Percentiles rank a stretch among this genome's conserved stretches.
Conservation (phyloP, 2,797 vertebrate genomes). For the Acanthiza pusilla region DNA sequence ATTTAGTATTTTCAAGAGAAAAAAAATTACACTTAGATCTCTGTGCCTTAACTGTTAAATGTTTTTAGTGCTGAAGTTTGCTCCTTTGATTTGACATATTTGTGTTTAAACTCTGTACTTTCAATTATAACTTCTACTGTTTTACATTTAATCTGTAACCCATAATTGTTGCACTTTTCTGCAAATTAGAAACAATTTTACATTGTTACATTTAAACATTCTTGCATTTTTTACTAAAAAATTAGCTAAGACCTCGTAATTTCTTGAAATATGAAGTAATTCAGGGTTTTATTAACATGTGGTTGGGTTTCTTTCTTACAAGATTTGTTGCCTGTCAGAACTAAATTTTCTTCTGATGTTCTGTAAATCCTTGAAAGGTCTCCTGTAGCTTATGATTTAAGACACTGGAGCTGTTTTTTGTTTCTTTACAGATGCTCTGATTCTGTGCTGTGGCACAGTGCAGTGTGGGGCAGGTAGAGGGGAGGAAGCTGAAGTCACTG, state of each 20-base stretch:
- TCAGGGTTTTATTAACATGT: not conserved
- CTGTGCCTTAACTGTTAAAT: not conserved
- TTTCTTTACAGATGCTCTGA: not conserved
- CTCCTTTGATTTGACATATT: not conserved
- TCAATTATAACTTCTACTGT: not conserved
- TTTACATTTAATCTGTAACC: not conserved
- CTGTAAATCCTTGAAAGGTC: not conserved
- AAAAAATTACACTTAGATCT: not conserved
- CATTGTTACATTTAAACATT: not conserved
- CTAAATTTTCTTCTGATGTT: not conserved
- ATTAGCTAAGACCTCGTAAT: not conserved
- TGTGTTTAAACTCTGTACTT: not conserved
- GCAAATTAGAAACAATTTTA: not conserved
- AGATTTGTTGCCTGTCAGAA: not conserved
- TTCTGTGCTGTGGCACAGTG: not conserved
- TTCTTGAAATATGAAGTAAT: not conserved
- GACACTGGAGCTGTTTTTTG: not conserved
- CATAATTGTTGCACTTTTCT: not conserved
- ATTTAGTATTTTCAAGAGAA: not conserved
- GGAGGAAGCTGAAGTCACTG: not conserved
- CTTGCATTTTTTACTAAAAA: not conserved
- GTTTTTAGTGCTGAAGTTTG: not conserved
- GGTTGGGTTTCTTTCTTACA: fast-evolving
- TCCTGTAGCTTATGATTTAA: not conserved
- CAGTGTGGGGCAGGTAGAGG: not conserved